phyloP scores from a whole-genome alignment of 2,888 invertebrate genomes.

The Tenthredo amoena region DNA sequence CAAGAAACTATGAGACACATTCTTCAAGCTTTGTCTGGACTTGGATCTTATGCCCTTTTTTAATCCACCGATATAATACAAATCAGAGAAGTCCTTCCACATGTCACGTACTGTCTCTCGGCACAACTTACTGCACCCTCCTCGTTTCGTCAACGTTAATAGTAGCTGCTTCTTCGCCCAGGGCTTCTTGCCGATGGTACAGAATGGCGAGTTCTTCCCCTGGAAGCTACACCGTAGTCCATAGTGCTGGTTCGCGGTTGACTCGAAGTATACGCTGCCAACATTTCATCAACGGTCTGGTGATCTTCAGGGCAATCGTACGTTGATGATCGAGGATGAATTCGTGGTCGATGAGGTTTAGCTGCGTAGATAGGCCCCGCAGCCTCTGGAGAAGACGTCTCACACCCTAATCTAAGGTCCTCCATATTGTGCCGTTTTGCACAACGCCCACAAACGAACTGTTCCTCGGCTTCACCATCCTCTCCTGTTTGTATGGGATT shows the following conservation, averaged over 20 bases:
- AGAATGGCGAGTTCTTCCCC: slow-evolving; percentile 59
- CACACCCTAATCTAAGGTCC: slow-evolving; percentile 33
- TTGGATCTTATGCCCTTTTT: not conserved
- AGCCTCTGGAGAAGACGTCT: slow-evolving; percentile 46
- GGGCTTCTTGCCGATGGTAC: slow-evolving; percentile 40
- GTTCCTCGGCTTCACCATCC: slow-evolving; percentile 61
- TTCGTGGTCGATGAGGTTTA: slow-evolving; percentile 62
- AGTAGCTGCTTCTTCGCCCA: slow-evolving; percentile 31
- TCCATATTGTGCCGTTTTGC: slow-evolving; percentile 52
- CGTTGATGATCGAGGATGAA: slow-evolving; percentile 57
- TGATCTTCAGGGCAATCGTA: slow-evolving; percentile 47
- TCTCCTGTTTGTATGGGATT: slow-evolving; percentile 60
- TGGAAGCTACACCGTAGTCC: slow-evolving; percentile 43
- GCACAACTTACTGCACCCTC: not conserved
- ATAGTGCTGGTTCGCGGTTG: not conserved
- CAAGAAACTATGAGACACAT: not conserved
- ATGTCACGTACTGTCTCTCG: not conserved
- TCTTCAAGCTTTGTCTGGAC: not conserved
- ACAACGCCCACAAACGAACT: slow-evolving; percentile 58
- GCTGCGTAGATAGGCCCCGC: slow-evolving; percentile 36
- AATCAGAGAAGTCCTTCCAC: not conserved
- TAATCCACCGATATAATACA: not conserved
- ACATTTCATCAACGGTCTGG: slow-evolving; percentile 50
- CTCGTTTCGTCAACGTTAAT: not conserved
- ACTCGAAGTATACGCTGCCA: slow-evolving; percentile 49